Percentiles rank a stretch among this genome's conserved stretches.
phyloP scores from a whole-genome alignment of 2,888 invertebrate genomes.

The Rotaria socialis region DNA sequence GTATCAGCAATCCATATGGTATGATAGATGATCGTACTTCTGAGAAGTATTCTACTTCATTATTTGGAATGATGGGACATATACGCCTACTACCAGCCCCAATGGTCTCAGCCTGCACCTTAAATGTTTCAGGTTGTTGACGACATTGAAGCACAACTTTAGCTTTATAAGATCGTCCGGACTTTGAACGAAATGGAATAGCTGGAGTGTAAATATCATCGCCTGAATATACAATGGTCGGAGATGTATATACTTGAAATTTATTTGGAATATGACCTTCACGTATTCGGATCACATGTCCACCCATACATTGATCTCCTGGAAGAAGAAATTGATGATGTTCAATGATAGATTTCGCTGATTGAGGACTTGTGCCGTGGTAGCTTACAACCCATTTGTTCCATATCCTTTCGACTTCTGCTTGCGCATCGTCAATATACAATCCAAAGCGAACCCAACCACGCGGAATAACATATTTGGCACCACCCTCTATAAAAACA shows the following conservation, averaged over 20 bases:
- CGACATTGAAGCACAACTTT: constrained; percentile 26
- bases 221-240: background rate
- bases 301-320: background rate
- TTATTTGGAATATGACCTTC: background rate
- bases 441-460: constrained; percentile 20
- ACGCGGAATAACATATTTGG: constrained; percentile 3
- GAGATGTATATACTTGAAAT: constrained; percentile 22
- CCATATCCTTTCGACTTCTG: constrained; percentile 7
- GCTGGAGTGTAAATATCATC: background rate
- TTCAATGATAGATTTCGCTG: background rate
- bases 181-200: background rate
- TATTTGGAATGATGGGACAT: constrained; percentile 18
- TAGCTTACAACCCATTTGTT: background rate
- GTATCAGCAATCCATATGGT: constrained; percentile 26
- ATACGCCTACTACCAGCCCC: background rate
- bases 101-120: background rate
- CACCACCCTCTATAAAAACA: background rate
- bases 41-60: background rate
- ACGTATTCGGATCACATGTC: background rate
- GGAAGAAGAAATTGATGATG: constrained; percentile 24
- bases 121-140: background rate
- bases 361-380: background rate
- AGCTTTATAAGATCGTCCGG: background rate
- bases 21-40: background rate
- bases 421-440: background rate